Base-by-base conservation (phyloP, 2,888 invertebrate genomes). In the Automeris io region DNA sequence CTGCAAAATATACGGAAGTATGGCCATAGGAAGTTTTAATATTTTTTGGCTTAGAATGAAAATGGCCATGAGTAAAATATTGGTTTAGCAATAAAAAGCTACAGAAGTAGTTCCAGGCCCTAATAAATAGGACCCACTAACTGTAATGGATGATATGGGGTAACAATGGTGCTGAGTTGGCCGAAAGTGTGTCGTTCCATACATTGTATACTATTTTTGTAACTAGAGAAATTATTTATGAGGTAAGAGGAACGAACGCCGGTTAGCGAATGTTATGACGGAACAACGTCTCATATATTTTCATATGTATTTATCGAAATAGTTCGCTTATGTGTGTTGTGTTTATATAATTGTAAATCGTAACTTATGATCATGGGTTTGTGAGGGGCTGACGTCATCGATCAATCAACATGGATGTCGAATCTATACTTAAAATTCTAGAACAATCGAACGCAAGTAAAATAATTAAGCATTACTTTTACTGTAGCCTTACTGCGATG, bases 151-250 rank as follows among this genome's bases (percentile, higher is more conserved):
- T 72, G 81, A 77, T 62, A 61, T 69, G 61, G 63, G 56, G 48
- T 56, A 53, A 60, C 64, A 60, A 69, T 73, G 79, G 78, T 80
- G 79, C 78, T 75, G 60, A 46, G 47, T 48, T 46, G 38, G 36
- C 54, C 45, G 49, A 51, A 51, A 46, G 47, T 43, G 43, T 25
- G 37, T 42, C 46, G 40, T 41, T 65, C 72, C 74, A 65, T 77
- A 73, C 77, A 66, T 58, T 83, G 82, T 85, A 80, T 79, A 82
- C 80, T 83, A 82, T 83, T 80, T 79, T 82, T 83, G 85, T 86
- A 80, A 78, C 71, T 80, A 86, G 86, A 81, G 70, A 85, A 86
- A 82, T 85, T 86, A 86, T 86, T 85, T 86, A 86, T 86, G 78
- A 81, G 66, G 72, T 83, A 83, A 82, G 85, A 83, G 81, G 85